phyloP scores from a whole-genome alignment of 2,797 vertebrate species.

The Hoplostethus atlanticus region DNA sequence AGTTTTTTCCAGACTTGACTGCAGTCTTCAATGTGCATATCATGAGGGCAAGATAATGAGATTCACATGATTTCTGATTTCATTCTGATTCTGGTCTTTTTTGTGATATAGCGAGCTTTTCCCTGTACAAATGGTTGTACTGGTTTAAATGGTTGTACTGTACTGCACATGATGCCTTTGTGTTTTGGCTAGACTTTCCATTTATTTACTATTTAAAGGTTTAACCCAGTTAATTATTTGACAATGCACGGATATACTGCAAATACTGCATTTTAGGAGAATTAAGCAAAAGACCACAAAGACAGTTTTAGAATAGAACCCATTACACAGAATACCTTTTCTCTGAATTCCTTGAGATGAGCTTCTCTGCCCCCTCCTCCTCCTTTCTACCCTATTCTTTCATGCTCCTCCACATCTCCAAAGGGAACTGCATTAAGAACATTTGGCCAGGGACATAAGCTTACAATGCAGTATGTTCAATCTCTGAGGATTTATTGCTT shows the following conservation, averaged over 20 bases:
- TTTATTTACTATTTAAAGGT: not conserved
- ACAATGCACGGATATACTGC: not conserved
- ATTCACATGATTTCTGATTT: too few relatives aligned
- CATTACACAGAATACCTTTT: not conserved
- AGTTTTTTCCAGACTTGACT: too few relatives aligned
- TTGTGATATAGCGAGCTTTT: too few relatives aligned
- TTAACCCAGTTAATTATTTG: not conserved
- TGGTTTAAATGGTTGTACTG: not conserved
- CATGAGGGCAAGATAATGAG: too few relatives aligned
- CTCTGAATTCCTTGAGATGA: constrained; percentile 11
- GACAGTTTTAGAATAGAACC: not conserved
- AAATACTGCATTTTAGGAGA: not conserved
- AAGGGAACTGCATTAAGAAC: constrained; percentile 46
- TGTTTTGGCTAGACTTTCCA: not conserved
- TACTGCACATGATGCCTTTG: constrained; percentile 20
- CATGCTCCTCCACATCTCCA: constrained; percentile 50
- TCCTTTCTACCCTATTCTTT: constrained; percentile 48
- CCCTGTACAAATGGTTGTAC: too few relatives aligned
- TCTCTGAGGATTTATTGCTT: constrained; percentile 63
- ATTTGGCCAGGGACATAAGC: constrained; percentile 42
- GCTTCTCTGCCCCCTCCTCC: constrained; percentile 17
- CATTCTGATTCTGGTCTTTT: too few relatives aligned
- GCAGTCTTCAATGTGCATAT: too few relatives aligned
- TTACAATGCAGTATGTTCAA: constrained; percentile 62
- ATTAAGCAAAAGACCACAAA: not conserved